Base-by-base conservation (phyloP, 2,797 vertebrate genomes). In the Sebastes baramenuke region DNA sequence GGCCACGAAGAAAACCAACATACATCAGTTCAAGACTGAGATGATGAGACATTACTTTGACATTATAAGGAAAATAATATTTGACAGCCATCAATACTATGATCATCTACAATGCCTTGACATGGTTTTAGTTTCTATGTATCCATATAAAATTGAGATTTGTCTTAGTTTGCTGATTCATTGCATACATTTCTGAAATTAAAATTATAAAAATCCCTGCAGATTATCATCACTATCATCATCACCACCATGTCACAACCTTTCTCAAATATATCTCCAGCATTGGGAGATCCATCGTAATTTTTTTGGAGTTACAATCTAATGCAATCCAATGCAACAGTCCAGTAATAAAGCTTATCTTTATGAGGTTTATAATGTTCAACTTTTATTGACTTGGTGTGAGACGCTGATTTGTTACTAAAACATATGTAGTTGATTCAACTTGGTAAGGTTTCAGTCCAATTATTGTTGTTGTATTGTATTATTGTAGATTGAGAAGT, bases 301-400 rank as follows among this genome's bases (percentile, higher is more conserved):
- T 20, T 13, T 30, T 1, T 52, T 36, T 38, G 46, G 22, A 29
- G 10, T 1, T 25, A 32, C 3, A n/a, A 10, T 61, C 30, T 16
- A 16, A 52, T 61, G 8, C 14, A 70, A 59, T 64, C 10, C 20
- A 49, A 25, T 13, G 1, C 8, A 65, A 49, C 14, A 64, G 36
- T 30, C 7, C 14, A 36, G 12, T 18, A 76, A 65, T 77, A 73
- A 77, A 81, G 3, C 14, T 62, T 62, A 74, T 75, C 27, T 68
- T 67, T 71, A 27, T 70, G 42, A 79, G 20, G 12, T 56, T 72
- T 34, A 49, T 67, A 22, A 52, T 12, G 6, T 59, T 42, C 3
- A 7, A 2, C 36, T 75, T 72, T 62, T 46, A 46, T 46, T 46
- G 42, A 24, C 27, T 64, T 64, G 46, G 20, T 3, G 1, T 55